A percentile compares a stretch with the other conserved stretches of the same genome.
phyloP scores from a whole-genome alignment of 2,888 invertebrate species.

The Punctoribates punctum region DNA sequence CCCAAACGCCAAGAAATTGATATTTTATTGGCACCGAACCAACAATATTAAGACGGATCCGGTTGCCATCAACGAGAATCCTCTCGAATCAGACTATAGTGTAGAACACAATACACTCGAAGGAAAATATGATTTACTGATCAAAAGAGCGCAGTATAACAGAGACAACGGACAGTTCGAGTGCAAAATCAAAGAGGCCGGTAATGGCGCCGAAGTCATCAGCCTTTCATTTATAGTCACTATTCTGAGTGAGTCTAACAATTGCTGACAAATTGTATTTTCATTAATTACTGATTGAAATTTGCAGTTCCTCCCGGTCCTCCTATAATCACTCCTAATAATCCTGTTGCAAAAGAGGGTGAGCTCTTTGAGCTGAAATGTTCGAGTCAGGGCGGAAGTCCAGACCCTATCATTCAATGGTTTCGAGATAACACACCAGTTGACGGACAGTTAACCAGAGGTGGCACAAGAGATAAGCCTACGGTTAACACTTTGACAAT shows the following conservation, averaged over 20 bases:
- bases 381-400: slow-evolving; percentile 82
- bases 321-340: slow-evolving; percentile 70
- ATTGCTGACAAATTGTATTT: background rate
- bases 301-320: slow-evolving; percentile 69
- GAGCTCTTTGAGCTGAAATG: slow-evolving; percentile 53
- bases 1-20: slow-evolving; percentile 43
- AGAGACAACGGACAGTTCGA: slow-evolving; percentile 87
- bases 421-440: slow-evolving; percentile 74
- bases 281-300: background rate
- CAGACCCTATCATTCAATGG: slow-evolving; percentile 74
- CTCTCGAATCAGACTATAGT: slow-evolving; percentile 78
- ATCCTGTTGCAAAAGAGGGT: slow-evolving; percentile 72
- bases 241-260: slow-evolving; percentile 60
- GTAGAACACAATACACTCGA: slow-evolving; percentile 72
- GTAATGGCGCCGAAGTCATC: slow-evolving; percentile 58
- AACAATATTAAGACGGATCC: slow-evolving; percentile 71
- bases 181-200: slow-evolving; percentile 68
- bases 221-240: slow-evolving; percentile 57
- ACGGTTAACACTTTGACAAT: slow-evolving; percentile 71
- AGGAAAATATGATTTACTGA: slow-evolving; percentile 82
- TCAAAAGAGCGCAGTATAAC: slow-evolving; percentile 82
- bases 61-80: slow-evolving; percentile 76
- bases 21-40: slow-evolving; percentile 47
- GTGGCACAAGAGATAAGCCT: slow-evolving; percentile 68
- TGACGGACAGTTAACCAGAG: slow-evolving; percentile 65